Evolutionary conservation across 2,113 vertebrate species (phyloP).

Genomic region (Heterochromis multidens): DNA sequence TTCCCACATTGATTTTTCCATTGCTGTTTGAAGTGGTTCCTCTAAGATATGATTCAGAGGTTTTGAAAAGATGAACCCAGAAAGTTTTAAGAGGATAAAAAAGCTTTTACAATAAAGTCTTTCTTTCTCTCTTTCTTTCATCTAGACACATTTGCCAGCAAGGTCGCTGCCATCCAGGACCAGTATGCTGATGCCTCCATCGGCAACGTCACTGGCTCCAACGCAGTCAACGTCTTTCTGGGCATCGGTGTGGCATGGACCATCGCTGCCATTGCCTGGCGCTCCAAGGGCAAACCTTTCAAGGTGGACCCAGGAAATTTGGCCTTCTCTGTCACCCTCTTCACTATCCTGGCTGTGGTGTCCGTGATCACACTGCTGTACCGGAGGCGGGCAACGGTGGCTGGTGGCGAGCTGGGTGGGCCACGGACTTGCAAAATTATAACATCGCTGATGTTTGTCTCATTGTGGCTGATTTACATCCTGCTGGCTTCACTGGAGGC

Average conservation of each 20-base stretch:
- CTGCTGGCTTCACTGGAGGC: constrained; percentile 80
- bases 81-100: neutral
- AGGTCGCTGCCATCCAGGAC: constrained; percentile 84
- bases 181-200: constrained; percentile 84
- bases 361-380: constrained; percentile 73
- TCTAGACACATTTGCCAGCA: constrained; percentile 82
- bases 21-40: neutral
- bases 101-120: neutral
- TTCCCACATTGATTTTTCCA: neutral
- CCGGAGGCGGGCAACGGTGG: constrained; percentile 70
- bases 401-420: constrained; percentile 81
- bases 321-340: constrained; percentile 83
- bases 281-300: constrained; percentile 71
- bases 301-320: constrained; percentile 78
- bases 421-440: constrained; percentile 77
- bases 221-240: constrained; percentile 83
- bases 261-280: constrained; percentile 80
- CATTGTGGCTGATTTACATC: constrained; percentile 82
- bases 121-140: neutral
- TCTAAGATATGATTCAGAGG: neutral
- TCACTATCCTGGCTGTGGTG: constrained; percentile 76
- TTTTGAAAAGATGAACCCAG: neutral
- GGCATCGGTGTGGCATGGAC: constrained; percentile 84
- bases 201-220: constrained; percentile 82
- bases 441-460: constrained; percentile 73